Conservation (phyloP, 2,113 vertebrate species). For the Columbina picui region DNA sequence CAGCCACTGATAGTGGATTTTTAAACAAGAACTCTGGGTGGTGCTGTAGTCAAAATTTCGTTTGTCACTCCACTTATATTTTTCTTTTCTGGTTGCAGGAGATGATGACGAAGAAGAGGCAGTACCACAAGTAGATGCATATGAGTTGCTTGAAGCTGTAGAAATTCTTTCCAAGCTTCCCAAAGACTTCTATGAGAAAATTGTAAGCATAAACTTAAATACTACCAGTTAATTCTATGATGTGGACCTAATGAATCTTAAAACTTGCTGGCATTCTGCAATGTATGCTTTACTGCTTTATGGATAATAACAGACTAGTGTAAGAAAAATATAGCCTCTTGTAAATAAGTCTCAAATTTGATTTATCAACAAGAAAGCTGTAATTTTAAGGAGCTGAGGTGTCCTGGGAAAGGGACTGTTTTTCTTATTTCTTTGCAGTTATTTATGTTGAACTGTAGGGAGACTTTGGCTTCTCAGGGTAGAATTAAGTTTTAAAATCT, state of each 20-base stretch:
- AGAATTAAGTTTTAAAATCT: background rate
- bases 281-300: background rate
- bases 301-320: background rate
- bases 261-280: background rate
- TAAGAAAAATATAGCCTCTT: background rate
- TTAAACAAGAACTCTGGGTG: background rate
- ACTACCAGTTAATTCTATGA: background rate
- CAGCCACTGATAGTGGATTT: background rate
- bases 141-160: slow-evolving; percentile 93
- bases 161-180: slow-evolving; percentile 96
- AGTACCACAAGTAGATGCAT: slow-evolving; percentile 87
- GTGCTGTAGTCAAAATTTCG: background rate
- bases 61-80: background rate
- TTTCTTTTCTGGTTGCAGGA: slow-evolving; percentile 59
- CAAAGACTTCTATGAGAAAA: slow-evolving; percentile 99
- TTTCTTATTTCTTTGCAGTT: background rate
- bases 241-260: background rate
- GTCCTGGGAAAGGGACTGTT: background rate
- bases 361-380: background rate
- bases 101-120: slow-evolving; percentile 85
- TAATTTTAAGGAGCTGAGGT: background rate
- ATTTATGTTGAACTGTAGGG: background rate
- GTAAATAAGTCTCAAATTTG: background rate
- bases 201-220: slow-evolving; percentile 80
- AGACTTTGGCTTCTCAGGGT: background rate